These are phyloP conservation scores for Drosophila triauraria DNA, from an alignment of 1,140 invertebrate species.

Conservation along the genomic window DNA sequence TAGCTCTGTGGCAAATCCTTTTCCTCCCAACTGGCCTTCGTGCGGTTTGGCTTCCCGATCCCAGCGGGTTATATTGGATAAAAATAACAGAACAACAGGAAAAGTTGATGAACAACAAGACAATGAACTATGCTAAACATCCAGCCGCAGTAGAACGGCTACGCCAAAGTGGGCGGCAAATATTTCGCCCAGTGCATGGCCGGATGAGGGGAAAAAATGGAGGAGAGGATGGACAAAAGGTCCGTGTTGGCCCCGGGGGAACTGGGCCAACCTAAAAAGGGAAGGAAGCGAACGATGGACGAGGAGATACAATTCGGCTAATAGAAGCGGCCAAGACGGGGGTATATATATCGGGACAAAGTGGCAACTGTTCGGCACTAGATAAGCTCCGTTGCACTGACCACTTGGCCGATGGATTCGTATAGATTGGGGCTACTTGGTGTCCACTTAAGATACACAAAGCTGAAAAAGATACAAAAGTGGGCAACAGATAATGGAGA, in stretches of 20 bases:
- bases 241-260: constrained; percentile 55
- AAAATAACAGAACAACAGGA: constrained; percentile 45
- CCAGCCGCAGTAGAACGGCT: constrained; percentile 54
- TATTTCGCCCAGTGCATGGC: constrained; percentile 40
- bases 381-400: constrained; percentile 71
- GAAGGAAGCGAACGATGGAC: constrained; percentile 49
- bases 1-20: constrained; percentile 12
- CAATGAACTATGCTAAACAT: constrained; percentile 74
- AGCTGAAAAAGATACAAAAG: constrained; percentile 51
- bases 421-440: constrained; percentile 58
- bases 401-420: constrained; percentile 50
- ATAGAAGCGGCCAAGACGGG: constrained; percentile 33
- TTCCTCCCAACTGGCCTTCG: background rate
- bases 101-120: constrained; percentile 78
- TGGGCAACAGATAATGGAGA: constrained; percentile 30
- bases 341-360: constrained; percentile 26
- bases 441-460: constrained; percentile 76
- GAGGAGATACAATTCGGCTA: constrained; percentile 59
- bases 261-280: constrained; percentile 42
- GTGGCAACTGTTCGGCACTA: constrained; percentile 70
- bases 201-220: constrained; percentile 10
- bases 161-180: constrained; percentile 30
- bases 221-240: constrained; percentile 34
- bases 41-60: constrained; percentile 20
- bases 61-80: constrained; percentile 53